Percentiles rank a stretch among this genome's conserved stretches.
phyloP scores from a whole-genome alignment of 2,113 vertebrate genomes.

The Vidua chalybeata region DNA sequence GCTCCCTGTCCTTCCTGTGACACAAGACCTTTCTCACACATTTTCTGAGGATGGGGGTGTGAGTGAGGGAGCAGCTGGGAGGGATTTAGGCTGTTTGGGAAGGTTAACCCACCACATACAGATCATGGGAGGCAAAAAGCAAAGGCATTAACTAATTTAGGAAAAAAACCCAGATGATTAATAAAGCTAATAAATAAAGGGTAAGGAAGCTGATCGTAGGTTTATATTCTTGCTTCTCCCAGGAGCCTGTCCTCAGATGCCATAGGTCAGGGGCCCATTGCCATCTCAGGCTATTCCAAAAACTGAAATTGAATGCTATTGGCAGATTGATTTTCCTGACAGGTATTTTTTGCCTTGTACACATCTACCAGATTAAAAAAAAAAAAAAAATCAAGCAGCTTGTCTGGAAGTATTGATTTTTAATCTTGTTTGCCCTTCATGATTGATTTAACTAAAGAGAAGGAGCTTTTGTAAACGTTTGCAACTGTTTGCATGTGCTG shows the following conservation, averaged over 20 bases:
- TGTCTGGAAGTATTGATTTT: constrained; percentile 1
- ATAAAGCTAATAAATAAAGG: not conserved
- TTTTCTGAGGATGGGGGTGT: not conserved
- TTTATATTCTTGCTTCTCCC: not conserved
- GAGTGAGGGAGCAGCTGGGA: not conserved
- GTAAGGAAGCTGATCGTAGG: not conserved
- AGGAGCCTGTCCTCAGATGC: not conserved
- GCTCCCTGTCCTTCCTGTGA: not conserved
- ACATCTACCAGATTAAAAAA: not conserved
- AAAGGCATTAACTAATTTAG: not conserved
- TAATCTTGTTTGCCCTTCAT: not conserved
- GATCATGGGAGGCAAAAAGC: not conserved
- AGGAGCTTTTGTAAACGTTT: not conserved
- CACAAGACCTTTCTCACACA: not conserved
- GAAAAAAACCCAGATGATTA: not conserved
- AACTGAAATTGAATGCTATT: not conserved
- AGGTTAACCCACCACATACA: not conserved
- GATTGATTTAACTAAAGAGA: not conserved
- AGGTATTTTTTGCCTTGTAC: not conserved
- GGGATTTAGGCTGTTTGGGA: not conserved
- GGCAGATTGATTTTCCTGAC: not conserved
- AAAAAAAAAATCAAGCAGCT: not conserved
- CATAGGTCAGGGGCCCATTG: fast-evolving
- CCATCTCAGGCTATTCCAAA: not conserved
- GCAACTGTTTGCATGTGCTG: not conserved